Evolutionary conservation across 2,888 invertebrate genomes (phyloP), one percentile per base, ranked within the genome.

Genomic region (Macrosoma leucophasiata): DNA sequence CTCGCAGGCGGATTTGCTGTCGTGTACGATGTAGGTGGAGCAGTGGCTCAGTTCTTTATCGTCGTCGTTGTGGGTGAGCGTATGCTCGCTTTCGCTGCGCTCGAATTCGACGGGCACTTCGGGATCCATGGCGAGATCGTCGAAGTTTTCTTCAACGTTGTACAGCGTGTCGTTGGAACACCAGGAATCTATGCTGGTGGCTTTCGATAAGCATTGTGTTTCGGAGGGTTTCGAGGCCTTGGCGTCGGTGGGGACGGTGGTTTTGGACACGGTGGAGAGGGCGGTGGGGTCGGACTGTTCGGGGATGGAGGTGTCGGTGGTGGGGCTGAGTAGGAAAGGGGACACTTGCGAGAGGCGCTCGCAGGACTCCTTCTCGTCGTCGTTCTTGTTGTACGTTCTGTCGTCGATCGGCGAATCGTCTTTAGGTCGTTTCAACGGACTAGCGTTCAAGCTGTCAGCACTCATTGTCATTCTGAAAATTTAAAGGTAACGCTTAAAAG

Each of bases 151-250:
- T 53, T 89, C 89, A 17, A 88, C 82, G 52, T 89, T 88, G 58
- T 88, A 89, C 2, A 88, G 62, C 0, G 89, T 88, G 48, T 88
- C 88, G 58, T 88, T 88, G 13, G 88, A 88, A 61, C 88, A 88
- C 79, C 88, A 89, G 2, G 88, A 88, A 54, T 88, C 88, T 46
- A 88, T 88, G 61, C 88, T 88, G 15, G 87, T 87, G 1, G 88
- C 87, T 55, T 84, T 84, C 2, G 84, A 82, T 11, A 79, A 62
- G 41, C 78, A 75, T 40, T 76, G 77, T 9, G 75, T 75, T 51
- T 84, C 82, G 17, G 76, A 71, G 4, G 77, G 76, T 43, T 79
- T 81, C 1, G 85, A 84, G 23, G 76, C 73, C 43, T 86, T 86
- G 11, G 76, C 72, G 50, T 84, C 82, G 2, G 85, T 78, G 5